Evolutionary conservation across 1,140 invertebrate species (phyloP).

Genomic region (Vollenhovia emeryi): DNA sequence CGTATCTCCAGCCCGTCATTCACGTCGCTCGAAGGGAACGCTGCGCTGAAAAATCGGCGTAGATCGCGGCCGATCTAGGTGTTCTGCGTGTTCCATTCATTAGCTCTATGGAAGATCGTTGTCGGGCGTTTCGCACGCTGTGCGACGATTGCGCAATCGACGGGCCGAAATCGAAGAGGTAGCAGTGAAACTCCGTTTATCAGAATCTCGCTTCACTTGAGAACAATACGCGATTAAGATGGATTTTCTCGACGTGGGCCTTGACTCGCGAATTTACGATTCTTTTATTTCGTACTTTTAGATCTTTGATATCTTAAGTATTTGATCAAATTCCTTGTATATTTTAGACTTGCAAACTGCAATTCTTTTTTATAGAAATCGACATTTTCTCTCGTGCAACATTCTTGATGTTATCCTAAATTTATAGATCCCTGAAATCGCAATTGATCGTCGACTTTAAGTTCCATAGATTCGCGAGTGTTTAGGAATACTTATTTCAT

Average conservation of each 20-base stretch:
- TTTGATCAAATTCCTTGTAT: not conserved
- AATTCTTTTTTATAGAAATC: not conserved
- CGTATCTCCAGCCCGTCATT: conserved; percentile 14
- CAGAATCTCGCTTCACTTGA: not conserved
- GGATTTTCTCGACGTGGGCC: not conserved
- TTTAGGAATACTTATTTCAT: not conserved
- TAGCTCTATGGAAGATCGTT: not conserved
- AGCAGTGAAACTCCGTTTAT: not conserved
- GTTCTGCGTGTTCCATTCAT: not conserved
- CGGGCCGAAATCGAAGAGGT: not conserved
- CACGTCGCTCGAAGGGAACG: not conserved
- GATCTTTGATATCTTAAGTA: not conserved
- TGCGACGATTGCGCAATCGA: not conserved
- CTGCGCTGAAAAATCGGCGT: not conserved
- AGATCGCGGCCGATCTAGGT: not conserved
- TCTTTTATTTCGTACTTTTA: not conserved
- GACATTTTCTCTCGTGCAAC: not conserved
- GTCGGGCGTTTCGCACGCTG: not conserved
- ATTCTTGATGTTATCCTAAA: not conserved
- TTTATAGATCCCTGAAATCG: not conserved
- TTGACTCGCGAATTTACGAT: not conserved
- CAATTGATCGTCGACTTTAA: not conserved
- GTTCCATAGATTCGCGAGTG: not conserved
- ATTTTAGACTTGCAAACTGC: not conserved
- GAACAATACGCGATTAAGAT: not conserved